phyloP scores from a whole-genome alignment of 2,888 invertebrate genomes.

The Stenodera caucasica region DNA sequence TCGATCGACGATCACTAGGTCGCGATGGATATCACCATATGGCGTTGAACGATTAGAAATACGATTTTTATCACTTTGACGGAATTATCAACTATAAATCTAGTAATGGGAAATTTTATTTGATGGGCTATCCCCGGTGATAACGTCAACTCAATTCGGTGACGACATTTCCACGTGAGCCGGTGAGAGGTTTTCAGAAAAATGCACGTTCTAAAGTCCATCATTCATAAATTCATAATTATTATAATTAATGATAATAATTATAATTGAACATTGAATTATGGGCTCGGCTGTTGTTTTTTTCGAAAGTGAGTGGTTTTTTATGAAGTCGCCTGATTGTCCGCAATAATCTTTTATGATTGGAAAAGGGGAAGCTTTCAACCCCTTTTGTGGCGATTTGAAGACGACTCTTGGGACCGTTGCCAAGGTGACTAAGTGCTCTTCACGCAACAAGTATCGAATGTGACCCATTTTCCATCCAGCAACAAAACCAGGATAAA shows the following conservation, averaged over 20 bases:
- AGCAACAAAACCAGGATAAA: not conserved
- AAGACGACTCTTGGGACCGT: constrained; percentile 17
- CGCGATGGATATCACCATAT: constrained; percentile 1
- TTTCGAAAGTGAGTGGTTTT: not conserved
- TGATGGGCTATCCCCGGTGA: not conserved
- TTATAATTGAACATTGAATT: too few species aligned
- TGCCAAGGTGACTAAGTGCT: constrained; percentile 43
- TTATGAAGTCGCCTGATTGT: too few species aligned
- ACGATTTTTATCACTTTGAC: not conserved
- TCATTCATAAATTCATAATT: too few species aligned
- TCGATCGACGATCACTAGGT: constrained; percentile 32
- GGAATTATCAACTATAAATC: not conserved
- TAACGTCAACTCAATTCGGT: too few species aligned
- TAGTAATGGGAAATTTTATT: not conserved
- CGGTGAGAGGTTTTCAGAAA: too few species aligned
- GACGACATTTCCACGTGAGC: too few species aligned
- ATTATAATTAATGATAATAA: too few species aligned
- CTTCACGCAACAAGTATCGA: constrained; percentile 40
- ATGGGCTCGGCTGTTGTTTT: too few species aligned
- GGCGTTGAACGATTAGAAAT: constrained; percentile 7
- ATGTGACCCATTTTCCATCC: not conserved
- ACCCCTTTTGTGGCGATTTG: not conserved
- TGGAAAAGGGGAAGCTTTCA: not conserved
- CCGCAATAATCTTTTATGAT: too few species aligned
- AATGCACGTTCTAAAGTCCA: too few species aligned